Evolutionary conservation across 2,797 vertebrate genomes (phyloP), one percentile per base, ranked within the genome.

Genomic region (Champsocephalus gunnari): DNA sequence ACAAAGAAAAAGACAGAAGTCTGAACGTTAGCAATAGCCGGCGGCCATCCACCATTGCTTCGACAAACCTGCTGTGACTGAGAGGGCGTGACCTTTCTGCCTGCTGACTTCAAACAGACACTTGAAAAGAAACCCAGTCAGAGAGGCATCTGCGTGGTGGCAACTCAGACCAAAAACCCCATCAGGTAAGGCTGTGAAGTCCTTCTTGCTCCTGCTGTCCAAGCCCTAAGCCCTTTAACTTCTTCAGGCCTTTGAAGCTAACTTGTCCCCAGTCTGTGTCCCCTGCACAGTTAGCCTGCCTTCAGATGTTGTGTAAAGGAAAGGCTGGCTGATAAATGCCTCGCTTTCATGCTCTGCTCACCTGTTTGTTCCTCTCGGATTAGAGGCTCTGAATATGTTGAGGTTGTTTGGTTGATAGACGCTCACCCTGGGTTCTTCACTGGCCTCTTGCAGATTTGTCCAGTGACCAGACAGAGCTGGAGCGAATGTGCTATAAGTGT

Each of bases 181-280:
- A 93, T 94, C 94, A 95, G 95, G 95, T 96, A 95, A 95, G 95
- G 88, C 93, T 94, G 86, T 94, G 92, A 94, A 93, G 93, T 95
- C 86, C 85, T 79, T 77, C 83, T 80, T 90, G 84, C 87, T 93
- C 88, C 92, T 86, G 91, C 93, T 92, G 93, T 89, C 91, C 86
- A 47, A 81, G 80, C 87, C 84, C 85, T 78, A 80, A 90, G 86
- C 91, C 90, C 92, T 93, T 93, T 91, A 85, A 90, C 89, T 88
- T 88, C 86, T 85, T 67, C 69, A 24, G 61, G 72, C 87, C 92
- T 94, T 94, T 94, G 91, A 94, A 92, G 92, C 88, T 70, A 80
- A 79, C 84, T 79, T 84, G 87, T 88, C 83, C 85, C 76, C 68
- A 68, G 73, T 67, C 80, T 66, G 56, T 70, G 72, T 61, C 76